These are phyloP conservation scores for Tolmerus cingulatus DNA, from an alignment of 2,888 invertebrate genomes.

Conservation along the genomic window DNA sequence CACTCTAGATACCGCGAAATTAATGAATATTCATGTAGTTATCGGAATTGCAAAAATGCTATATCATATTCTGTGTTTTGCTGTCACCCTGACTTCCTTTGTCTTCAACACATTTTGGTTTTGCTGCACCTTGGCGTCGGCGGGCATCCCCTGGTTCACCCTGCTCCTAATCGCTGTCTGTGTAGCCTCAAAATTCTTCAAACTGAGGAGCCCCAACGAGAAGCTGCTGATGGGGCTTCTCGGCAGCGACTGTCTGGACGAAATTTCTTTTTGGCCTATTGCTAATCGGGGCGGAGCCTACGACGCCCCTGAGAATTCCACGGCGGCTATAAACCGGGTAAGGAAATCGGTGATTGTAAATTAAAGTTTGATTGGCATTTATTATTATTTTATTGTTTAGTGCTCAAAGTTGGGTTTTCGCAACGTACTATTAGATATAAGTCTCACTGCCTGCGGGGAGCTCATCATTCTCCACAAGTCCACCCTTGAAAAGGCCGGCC, in stretches of 20 bases:
- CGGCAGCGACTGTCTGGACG: constrained; percentile 56
- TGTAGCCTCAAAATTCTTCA: constrained; percentile 61
- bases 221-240: constrained; percentile 57
- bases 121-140: constrained; percentile 60
- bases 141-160: constrained; percentile 60
- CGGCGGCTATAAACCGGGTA: constrained; percentile 62
- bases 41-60: constrained; percentile 58
- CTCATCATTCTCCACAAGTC: constrained; percentile 59
- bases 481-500: constrained; percentile 58
- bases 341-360: constrained; percentile 1
- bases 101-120: constrained; percentile 62
- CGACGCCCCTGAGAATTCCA: constrained; percentile 63
- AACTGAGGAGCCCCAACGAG: constrained; percentile 59
- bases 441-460: constrained; percentile 60
- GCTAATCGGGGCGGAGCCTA: constrained; percentile 62
- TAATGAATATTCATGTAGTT: constrained; percentile 45
- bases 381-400: constrained; percentile 51
- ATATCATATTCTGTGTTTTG: constrained; percentile 60
- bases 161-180: constrained; percentile 58
- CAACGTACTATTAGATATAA: constrained; percentile 60
- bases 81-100: constrained; percentile 58
- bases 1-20: background rate
- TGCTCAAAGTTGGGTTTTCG: constrained; percentile 60
- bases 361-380: background rate
- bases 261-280: constrained; percentile 62